phyloP scores from a whole-genome alignment of 2,797 vertebrate species.

The Trematomus bernacchii region DNA sequence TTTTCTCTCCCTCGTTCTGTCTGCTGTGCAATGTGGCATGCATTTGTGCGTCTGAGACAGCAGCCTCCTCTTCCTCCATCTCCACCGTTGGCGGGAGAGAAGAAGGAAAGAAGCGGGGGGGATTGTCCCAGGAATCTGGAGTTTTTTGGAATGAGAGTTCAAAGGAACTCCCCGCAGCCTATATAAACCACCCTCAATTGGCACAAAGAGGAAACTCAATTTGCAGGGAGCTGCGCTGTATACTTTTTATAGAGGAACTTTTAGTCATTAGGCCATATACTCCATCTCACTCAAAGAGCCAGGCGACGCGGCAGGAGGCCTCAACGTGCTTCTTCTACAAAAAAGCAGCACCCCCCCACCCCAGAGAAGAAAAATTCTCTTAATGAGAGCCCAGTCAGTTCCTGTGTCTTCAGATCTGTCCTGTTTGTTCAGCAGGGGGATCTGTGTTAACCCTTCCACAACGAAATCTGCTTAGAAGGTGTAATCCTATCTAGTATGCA shows the following conservation, averaged over 20 bases:
- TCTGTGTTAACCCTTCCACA: constrained; percentile 86
- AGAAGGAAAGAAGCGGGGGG: constrained; percentile 41
- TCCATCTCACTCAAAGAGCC: constrained; percentile 81
- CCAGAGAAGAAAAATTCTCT: constrained; percentile 69
- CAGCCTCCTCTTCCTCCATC: constrained; percentile 75
- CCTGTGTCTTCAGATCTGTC: constrained; percentile 84
- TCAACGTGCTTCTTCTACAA: constrained; percentile 76
- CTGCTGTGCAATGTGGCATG: constrained; percentile 79
- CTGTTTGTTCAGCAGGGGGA: constrained; percentile 84
- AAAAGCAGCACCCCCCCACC: constrained; percentile 60
- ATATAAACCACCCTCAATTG: constrained; percentile 91
- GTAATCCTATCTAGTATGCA: constrained; percentile 89
- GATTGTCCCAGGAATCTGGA: constrained; percentile 84
- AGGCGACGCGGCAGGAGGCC: constrained; percentile 78
- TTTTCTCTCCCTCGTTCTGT: constrained; percentile 58
- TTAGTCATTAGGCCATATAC: constrained; percentile 89
- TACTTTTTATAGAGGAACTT: constrained; percentile 91
- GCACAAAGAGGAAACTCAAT: constrained; percentile 92
- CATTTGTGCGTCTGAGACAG: constrained; percentile 80
- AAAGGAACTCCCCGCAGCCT: constrained; percentile 88
- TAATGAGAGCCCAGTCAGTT: constrained; percentile 85
- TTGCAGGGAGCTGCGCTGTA: constrained; percentile 88
- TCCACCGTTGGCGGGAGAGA: constrained; percentile 70
- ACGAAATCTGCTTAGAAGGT: constrained; percentile 88
- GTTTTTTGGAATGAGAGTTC: constrained; percentile 84